Evolutionary conservation across 2,888 invertebrate genomes (phyloP).

Genomic region (Alloplasta piceator): DNA sequence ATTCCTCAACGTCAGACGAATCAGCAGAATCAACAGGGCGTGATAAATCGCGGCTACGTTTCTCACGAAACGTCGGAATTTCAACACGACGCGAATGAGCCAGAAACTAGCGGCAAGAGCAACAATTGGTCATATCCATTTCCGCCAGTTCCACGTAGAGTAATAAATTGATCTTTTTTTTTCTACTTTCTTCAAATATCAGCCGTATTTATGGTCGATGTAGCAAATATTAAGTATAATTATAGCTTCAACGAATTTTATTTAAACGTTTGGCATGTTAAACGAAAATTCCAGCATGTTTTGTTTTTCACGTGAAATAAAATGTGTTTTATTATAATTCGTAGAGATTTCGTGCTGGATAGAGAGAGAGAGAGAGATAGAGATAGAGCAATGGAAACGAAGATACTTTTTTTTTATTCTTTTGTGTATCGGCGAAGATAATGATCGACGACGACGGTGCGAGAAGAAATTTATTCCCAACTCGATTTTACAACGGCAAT

Average conservation of each 20-base stretch:
- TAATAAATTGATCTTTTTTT: conserved; percentile 53
- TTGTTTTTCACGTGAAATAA: conserved; percentile 21
- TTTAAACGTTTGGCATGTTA: conserved; percentile 4
- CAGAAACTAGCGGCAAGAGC: conserved; percentile 70
- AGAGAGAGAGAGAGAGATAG: neutral
- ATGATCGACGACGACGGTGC: conserved; percentile 7
- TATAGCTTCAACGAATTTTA: conserved; percentile 15
- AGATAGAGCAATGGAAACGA: neutral
- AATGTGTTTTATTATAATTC: conserved; percentile 28
- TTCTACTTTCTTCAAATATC: neutral
- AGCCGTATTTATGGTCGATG: conserved; percentile 12
- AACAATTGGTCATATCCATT: conserved; percentile 81
- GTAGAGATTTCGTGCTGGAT: conserved; percentile 13
- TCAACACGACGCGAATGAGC: conserved; percentile 73
- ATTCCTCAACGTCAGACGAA: conserved; percentile 29
- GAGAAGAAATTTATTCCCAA: conserved; percentile 35
- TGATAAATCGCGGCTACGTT: conserved; percentile 78
- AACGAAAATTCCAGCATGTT: too few relatives aligned
- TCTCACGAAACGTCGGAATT: conserved; percentile 76
- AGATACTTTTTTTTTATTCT: conserved; percentile 1
- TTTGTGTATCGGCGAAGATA: neutral
- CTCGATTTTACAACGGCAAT: conserved; percentile 39
- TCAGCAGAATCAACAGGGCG: conserved; percentile 74
- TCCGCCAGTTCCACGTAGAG: conserved; percentile 76
- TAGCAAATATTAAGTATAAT: neutral